Conservation (phyloP, 2,888 invertebrate species). For the Epirrhoe tristata region DNA sequence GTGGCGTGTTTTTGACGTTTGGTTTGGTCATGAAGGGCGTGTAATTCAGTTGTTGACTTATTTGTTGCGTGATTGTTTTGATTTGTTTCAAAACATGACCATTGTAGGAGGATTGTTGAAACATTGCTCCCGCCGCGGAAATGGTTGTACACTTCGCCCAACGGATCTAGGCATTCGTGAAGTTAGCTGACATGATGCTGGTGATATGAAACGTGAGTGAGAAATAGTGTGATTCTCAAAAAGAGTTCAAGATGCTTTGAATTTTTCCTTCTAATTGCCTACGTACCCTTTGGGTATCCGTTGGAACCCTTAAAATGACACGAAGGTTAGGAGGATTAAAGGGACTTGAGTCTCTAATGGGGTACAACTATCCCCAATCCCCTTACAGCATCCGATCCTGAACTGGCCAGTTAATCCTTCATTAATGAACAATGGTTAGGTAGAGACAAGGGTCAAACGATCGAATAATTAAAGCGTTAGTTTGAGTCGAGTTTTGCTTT, state of each 20-base stretch:
- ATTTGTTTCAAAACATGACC: constrained; percentile 22
- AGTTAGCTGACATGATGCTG: too few relatives aligned
- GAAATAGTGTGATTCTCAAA: too few relatives aligned
- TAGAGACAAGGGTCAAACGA: constrained; percentile 14
- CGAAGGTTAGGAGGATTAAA: background rate
- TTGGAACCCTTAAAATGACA: too few relatives aligned
- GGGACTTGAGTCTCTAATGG: background rate
- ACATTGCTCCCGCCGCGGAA: too few relatives aligned
- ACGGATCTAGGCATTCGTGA: too few relatives aligned
- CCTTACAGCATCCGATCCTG: constrained; percentile 18
- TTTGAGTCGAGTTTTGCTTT: constrained; percentile 18
- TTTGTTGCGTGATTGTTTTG: constrained; percentile 19
- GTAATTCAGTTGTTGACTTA: constrained; percentile 25
- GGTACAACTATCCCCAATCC: constrained; percentile 8
- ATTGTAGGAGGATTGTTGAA: background rate
- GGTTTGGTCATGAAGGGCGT: constrained; percentile 11
- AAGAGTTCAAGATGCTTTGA: too few relatives aligned
- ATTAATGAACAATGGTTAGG: constrained; percentile 25
- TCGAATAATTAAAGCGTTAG: constrained; percentile 20
- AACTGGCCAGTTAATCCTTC: constrained; percentile 25
- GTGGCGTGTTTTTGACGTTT: constrained; percentile 34
- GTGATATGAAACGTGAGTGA: too few relatives aligned
- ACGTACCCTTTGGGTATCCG: too few relatives aligned
- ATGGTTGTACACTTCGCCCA: too few relatives aligned
- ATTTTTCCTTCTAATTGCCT: too few relatives aligned